Evolutionary conservation across 2,113 vertebrate species (phyloP).

Genomic region (Argyrosomus japonicus): DNA sequence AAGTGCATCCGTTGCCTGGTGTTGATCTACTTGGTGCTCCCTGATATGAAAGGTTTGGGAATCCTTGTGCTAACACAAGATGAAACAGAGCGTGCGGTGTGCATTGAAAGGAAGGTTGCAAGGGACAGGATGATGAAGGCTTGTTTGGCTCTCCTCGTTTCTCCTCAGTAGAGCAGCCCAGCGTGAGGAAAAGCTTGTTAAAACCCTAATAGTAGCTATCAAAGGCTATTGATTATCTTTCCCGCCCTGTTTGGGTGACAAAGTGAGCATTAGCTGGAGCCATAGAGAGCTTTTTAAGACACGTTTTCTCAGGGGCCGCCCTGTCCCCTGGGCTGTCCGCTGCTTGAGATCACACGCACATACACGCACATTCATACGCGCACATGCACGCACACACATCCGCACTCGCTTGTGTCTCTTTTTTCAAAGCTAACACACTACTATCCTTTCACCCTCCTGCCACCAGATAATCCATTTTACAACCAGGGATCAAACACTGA

Average conservation of each 20-base stretch:
- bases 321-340: slow-evolving; percentile 63
- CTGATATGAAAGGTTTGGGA: slow-evolving; percentile 22
- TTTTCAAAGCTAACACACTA: slow-evolving; percentile 67
- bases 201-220: slow-evolving; percentile 86
- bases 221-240: slow-evolving; percentile 91
- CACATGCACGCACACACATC: slow-evolving; percentile 4
- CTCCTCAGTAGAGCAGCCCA: slow-evolving; percentile 78
- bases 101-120: slow-evolving; percentile 48
- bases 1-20: background rate
- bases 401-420: slow-evolving; percentile 27
- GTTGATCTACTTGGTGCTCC: background rate
- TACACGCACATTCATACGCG: slow-evolving; percentile 16
- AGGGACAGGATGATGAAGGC: slow-evolving; percentile 68
- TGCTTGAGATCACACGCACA: slow-evolving; percentile 51
- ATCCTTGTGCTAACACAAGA: slow-evolving; percentile 15
- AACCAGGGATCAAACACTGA: slow-evolving; percentile 85
- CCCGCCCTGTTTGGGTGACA: slow-evolving; percentile 87
- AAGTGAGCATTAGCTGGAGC: slow-evolving; percentile 85
- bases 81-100: slow-evolving; percentile 38
- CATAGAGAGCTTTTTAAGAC: slow-evolving; percentile 81
- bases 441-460: slow-evolving; percentile 81
- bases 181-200: slow-evolving; percentile 86
- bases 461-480: slow-evolving; percentile 86
- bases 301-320: slow-evolving; percentile 76
- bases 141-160: slow-evolving; percentile 58